Evolutionary conservation across 1,140 invertebrate genomes (phyloP), one percentile per base, ranked within the genome.

Genomic region (Drosophila ogumai): DNA sequence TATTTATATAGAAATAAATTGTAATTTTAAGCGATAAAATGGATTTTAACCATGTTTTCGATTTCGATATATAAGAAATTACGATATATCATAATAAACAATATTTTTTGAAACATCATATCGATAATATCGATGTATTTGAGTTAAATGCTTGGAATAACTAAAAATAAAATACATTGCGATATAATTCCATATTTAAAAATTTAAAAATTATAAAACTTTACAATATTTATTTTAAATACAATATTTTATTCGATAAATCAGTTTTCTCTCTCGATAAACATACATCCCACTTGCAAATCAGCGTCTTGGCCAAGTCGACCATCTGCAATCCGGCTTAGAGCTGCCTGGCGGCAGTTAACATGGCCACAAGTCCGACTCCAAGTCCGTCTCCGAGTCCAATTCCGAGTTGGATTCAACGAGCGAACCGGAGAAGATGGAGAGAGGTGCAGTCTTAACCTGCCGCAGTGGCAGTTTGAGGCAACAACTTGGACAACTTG

Each of bases 351-450:
- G n/a, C 31, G 38, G 38, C 66, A 61, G 46, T 76, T 68, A 67
- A 67, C 73, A 77, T 57, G 49, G 74, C 74, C 66, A 66, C 66
- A 43, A 69, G 61, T 50, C 49, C 41, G 50, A 74, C 32, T 61
- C 46, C 66, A 43, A 69, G 61, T 50, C 49, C 41, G 50, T 72
- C 32, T 61, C 54, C 56, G 46, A 63, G 40, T 40, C 46, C 46
- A 10, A 69, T 17, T 15, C 32, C 60, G 60, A 56, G 49, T 40
- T 31, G 47, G n/a, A 52, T 10, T 3, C 13, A 25, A 8, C 5
- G 52, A 38, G 34, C 34, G 13, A 54, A 10, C 3, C 8, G 2
- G 32, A 8, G 34, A 4, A 17, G 44, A 17, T 8, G 15, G 61
- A 34, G 34, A 34, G 34, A 8, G 38, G 19, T 36, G 19, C 38